A percentile compares a stretch with the other conserved stretches of the same genome.
Conservation (phyloP, 2,113 vertebrate species). For the Bufo bufo region DNA sequence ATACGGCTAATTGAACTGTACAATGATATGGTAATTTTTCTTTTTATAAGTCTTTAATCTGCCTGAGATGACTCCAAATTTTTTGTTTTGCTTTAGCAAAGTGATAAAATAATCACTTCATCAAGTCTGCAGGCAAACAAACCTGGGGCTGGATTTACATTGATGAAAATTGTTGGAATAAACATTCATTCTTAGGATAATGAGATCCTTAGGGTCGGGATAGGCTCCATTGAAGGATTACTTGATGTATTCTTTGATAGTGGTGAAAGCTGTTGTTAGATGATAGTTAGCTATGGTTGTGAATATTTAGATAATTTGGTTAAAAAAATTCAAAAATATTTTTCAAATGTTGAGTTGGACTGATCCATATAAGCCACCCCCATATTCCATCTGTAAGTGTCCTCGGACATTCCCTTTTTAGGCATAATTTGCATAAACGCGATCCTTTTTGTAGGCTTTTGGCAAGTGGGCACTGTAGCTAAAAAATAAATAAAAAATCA, state of each 20-base stretch:
- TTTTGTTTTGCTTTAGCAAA: conserved; percentile 29
- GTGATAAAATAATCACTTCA: conserved; percentile 29
- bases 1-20: background rate
- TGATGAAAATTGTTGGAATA: background rate
- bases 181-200: conserved; percentile 15
- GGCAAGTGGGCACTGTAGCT: too few species aligned
- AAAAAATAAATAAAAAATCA: too few species aligned
- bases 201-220: background rate
- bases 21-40: background rate
- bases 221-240: background rate
- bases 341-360: background rate
- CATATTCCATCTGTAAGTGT: too few species aligned
- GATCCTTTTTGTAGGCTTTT: too few species aligned
- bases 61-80: background rate
- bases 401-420: too few species aligned
- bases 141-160: background rate
- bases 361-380: too few species aligned
- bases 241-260: background rate
- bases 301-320: background rate
- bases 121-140: conserved; percentile 36
- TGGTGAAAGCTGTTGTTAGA: background rate
- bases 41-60: background rate
- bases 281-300: too few species aligned
- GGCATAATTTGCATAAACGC: too few species aligned
- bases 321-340: background rate